A percentile compares a stretch with the other conserved stretches of the same genome.
Conservation (phyloP, 2,113 vertebrate species). For the Empidonax traillii region DNA sequence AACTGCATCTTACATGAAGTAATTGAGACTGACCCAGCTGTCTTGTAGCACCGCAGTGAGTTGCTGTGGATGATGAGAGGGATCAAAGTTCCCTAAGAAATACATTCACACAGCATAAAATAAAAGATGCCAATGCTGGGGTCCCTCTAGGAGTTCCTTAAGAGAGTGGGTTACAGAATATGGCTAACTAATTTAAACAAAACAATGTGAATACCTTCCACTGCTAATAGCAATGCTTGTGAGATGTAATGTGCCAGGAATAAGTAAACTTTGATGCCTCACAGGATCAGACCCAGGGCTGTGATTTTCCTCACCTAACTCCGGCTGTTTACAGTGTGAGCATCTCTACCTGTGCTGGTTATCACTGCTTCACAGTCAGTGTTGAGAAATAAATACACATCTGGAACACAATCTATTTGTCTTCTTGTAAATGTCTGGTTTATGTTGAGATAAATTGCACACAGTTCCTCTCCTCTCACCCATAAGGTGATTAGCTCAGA, state of each 20-base stretch:
- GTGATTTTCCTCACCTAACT: not conserved
- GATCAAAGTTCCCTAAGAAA: not conserved
- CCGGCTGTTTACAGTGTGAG: not conserved
- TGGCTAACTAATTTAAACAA: not conserved
- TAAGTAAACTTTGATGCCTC: not conserved
- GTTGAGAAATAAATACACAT: not conserved
- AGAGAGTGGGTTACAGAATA: not conserved
- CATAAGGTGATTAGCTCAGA: not conserved
- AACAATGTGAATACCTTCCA: not conserved
- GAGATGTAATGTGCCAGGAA: not conserved
- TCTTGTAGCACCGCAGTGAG: not conserved
- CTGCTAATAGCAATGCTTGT: not conserved
- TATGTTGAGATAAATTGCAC: not conserved
- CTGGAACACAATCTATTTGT: not conserved
- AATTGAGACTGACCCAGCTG: conserved; percentile 6
- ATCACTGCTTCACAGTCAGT: not conserved
- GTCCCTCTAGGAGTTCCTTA: not conserved
- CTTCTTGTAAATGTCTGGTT: not conserved
- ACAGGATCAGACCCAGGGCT: not conserved
- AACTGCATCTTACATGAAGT: not conserved
- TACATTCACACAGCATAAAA: not conserved
- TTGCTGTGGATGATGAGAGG: not conserved
- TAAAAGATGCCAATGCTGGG: not conserved
- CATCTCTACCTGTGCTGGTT: not conserved
- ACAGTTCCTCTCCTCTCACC: not conserved